Evolutionary conservation across 2,888 invertebrate species (phyloP), one percentile per base, ranked within the genome.

Genomic region (Chalcis sispes): DNA sequence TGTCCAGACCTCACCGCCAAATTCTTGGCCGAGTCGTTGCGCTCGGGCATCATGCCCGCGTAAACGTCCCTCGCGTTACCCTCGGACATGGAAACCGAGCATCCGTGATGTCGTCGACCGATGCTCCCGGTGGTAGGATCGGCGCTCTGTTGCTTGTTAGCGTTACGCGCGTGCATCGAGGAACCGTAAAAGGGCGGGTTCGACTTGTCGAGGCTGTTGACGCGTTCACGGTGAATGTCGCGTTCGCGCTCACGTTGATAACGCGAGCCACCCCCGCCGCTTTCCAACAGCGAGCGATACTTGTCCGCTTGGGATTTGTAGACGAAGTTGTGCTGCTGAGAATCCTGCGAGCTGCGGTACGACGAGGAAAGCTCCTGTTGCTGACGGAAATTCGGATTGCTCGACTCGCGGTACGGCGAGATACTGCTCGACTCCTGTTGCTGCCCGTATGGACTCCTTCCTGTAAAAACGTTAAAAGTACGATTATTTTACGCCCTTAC

Each of bases 11-110:
- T 85, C 59, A 83, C 86, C 15, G 32, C 27, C 66, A 86, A 84
- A 82, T 83, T 89, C 80, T 90, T 90, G 27, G 90, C 86, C 82
- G 88, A 82, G 23, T 86, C 86, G 36, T 80, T 83, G 62, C 85
- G 82, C 48, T 86, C 86, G 8, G 84, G 78, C 59, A 85, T 70
- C 82, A 87, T 84, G 7, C 82, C 84, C 8, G 83, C 84, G 62
- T 82, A 82, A 74, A 81, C 80, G 18, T 82, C 81, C n/a, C 87
- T 80, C 2, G 86, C 87, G 70, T 87, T 88, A 2, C 86, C 88
- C 58, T 88, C 88, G 1, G 87, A 87, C 1, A 87, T 79, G 4
- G 88, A 87, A 3, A 85, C 85, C 2, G 87, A 84, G 58, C 87
- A 86, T 52, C 87, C 87, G 76, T 84, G 86, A 74, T 84, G 84